Percentiles rank a stretch among this genome's conserved stretches.
Conservation (phyloP, 2,797 vertebrate genomes). For the Pempheris klunzingeri region DNA sequence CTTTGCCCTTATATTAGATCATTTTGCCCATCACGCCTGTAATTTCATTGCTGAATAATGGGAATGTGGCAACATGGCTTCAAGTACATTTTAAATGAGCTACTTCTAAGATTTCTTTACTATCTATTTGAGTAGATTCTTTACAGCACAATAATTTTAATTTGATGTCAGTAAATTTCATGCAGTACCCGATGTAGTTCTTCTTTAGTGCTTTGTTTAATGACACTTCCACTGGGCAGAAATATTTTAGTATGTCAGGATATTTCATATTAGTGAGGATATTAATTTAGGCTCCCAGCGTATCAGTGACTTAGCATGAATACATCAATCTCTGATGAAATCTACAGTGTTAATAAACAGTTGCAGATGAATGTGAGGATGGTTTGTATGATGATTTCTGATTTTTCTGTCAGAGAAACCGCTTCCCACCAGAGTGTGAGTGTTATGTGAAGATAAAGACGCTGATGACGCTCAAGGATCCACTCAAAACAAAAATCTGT, state of each 20-base stretch:
- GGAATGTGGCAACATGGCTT: background rate
- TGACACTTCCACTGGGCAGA: background rate
- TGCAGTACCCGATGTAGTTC: too few relatives aligned
- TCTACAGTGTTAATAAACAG: background rate
- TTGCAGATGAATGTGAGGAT: slow-evolving; percentile 5
- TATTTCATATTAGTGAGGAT: background rate
- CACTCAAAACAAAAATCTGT: slow-evolving; percentile 52
- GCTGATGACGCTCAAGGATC: slow-evolving; percentile 68
- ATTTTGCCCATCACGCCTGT: background rate
- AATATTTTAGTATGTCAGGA: background rate
- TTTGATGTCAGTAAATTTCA: background rate
- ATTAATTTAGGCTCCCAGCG: background rate
- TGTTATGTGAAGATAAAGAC: slow-evolving; percentile 76
- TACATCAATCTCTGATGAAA: background rate
- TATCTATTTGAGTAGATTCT: background rate
- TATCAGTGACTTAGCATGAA: background rate
- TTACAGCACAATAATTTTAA: background rate
- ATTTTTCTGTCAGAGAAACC: slow-evolving; percentile 79
- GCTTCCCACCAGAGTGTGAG: slow-evolving; percentile 76
- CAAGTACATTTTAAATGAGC: background rate
- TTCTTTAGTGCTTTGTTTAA: background rate
- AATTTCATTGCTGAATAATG: background rate
- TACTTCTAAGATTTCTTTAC: background rate
- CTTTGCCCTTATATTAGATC: background rate
- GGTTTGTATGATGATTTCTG: slow-evolving; percentile 16